Evolutionary conservation across 64 coral and sea anemone genomes (phyloP).

Genomic region (Montipora cactus): DNA sequence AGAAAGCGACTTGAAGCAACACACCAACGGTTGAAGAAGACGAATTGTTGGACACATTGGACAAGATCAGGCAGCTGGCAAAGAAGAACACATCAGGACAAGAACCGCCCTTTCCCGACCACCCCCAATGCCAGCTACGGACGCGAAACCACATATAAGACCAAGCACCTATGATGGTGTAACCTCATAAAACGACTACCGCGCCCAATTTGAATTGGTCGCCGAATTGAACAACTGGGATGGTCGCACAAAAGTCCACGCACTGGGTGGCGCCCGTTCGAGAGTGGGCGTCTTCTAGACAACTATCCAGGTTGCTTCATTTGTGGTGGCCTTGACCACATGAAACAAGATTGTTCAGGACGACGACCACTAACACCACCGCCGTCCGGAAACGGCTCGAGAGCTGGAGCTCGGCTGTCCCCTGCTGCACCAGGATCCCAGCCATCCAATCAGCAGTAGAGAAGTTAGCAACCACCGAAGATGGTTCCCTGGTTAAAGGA

Average conservation of each 20-base stretch:
- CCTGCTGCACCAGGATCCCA: not conserved
- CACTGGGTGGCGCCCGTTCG: too few species aligned
- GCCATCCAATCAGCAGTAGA: not conserved
- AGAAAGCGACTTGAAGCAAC: not conserved
- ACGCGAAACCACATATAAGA: not conserved
- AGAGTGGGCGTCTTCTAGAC: not conserved
- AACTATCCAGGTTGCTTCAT: not conserved
- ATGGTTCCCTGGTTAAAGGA: conserved; percentile 16
- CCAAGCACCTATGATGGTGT: conserved; percentile 1
- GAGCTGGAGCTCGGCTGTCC: conserved; percentile 32
- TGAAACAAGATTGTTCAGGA: conserved; percentile 10
- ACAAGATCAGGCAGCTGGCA: not conserved
- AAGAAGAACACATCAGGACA: not conserved
- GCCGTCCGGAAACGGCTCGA: not conserved
- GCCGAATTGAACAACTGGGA: conserved; percentile 41
- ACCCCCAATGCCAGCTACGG: not conserved
- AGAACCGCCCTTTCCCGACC: not conserved
- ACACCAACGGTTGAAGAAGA: not conserved
- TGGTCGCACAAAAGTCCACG: not conserved
- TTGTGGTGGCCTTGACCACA: conserved; percentile 18
- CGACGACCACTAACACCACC: not conserved
- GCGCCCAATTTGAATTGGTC: conserved; percentile 38
- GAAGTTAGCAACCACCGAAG: not conserved
- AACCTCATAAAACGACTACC: conserved; percentile 40
- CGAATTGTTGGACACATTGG: not conserved